phyloP scores from a whole-genome alignment of 2,113 vertebrate genomes.

The Ammodytes marinus region DNA sequence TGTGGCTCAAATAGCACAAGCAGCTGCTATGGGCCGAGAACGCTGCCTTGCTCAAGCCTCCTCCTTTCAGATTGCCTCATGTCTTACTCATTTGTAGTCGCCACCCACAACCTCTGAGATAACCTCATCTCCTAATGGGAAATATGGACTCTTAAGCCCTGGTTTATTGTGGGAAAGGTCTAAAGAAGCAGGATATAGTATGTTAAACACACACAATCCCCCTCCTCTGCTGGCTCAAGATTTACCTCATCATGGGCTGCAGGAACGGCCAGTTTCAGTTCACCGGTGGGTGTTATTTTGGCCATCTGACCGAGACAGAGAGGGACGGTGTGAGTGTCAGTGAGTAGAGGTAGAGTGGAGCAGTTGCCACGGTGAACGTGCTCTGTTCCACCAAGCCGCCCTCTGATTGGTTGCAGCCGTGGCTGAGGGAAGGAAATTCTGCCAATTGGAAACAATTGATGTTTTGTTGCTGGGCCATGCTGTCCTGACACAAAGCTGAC shows the following conservation, averaged over 20 bases:
- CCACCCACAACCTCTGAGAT: slow-evolving; percentile 45
- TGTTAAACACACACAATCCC: slow-evolving; percentile 12
- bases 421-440: slow-evolving; percentile 74
- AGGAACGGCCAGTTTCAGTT: slow-evolving; percentile 47
- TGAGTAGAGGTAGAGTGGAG: slow-evolving; percentile 68
- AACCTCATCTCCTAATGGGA: slow-evolving; percentile 15
- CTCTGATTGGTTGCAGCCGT: slow-evolving; percentile 77
- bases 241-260: slow-evolving; percentile 34
- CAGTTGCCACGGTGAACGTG: slow-evolving; percentile 81
- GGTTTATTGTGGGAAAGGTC: neutral
- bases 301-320: slow-evolving; percentile 61
- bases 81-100: slow-evolving; percentile 30
- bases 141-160: neutral
- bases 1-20: slow-evolving; percentile 75
- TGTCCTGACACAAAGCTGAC: slow-evolving; percentile 73
- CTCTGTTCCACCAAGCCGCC: slow-evolving; percentile 65
- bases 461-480: slow-evolving; percentile 84
- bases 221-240: slow-evolving; percentile 5
- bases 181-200: neutral
- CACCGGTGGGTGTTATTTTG: slow-evolving; percentile 56
- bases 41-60: slow-evolving; percentile 15
- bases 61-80: slow-evolving; percentile 41
- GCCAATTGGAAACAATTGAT: slow-evolving; percentile 85
- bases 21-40: slow-evolving; percentile 64
- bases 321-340: slow-evolving; percentile 58